phyloP scores from a whole-genome alignment of 2,888 invertebrate genomes.

The Entomobrya multifasciata region DNA sequence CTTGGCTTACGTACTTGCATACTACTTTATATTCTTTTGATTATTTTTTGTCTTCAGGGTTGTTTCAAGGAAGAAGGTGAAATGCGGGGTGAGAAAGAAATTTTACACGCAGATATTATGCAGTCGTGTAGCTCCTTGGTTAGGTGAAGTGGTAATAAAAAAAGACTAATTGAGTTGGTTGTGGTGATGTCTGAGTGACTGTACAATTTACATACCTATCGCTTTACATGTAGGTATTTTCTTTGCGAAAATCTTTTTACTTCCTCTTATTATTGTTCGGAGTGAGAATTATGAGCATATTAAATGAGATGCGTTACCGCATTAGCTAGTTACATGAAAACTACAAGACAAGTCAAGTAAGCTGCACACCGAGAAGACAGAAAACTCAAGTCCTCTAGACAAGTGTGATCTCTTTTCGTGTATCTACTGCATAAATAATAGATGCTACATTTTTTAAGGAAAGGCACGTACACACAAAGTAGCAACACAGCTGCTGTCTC shows the following conservation, averaged over 20 bases:
- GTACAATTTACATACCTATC: background rate
- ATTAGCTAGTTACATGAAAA: background rate
- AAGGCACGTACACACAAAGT: too few species aligned
- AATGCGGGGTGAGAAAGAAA: too few species aligned
- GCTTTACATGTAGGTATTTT: background rate
- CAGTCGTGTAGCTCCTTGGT: background rate
- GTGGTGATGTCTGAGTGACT: slow-evolving; percentile 23
- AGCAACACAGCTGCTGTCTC: too few species aligned
- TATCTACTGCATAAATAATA: too few species aligned
- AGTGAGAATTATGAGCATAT: background rate
- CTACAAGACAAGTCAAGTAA: background rate
- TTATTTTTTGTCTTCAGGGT: slow-evolving; percentile 3
- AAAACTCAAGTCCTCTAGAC: too few species aligned
- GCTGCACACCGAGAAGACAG: too few species aligned
- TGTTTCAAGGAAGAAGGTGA: background rate
- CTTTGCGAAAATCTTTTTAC: background rate
- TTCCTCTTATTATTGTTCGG: too few species aligned
- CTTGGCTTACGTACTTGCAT: background rate
- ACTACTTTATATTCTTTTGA: background rate
- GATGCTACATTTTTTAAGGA: too few species aligned
- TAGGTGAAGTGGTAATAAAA: slow-evolving; percentile 41
- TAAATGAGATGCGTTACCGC: background rate
- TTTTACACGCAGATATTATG: too few species aligned
- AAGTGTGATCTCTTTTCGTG: too few species aligned
- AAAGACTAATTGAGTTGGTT: slow-evolving; percentile 52